Evolutionary conservation across 2,888 invertebrate species (phyloP).

Genomic region (Tribolium freemani): DNA sequence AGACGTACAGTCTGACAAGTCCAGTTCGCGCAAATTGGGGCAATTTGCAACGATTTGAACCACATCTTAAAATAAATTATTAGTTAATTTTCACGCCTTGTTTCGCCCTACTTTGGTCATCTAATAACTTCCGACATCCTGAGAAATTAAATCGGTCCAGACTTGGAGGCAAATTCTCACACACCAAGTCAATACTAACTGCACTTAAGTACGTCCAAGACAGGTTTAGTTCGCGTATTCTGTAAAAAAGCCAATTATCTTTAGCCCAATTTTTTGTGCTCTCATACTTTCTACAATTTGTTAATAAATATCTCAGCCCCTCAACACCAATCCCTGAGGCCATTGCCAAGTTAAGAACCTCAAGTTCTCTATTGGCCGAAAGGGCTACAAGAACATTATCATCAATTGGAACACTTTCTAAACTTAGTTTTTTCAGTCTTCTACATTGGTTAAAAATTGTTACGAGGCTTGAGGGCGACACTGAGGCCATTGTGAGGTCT

Average conservation of each 20-base stretch:
- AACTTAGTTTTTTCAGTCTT: conserved; percentile 83
- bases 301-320: conserved; percentile 75
- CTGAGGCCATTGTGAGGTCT: conserved; percentile 86
- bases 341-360: conserved; percentile 89
- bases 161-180: conserved; percentile 74
- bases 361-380: conserved; percentile 77
- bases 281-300: conserved; percentile 73
- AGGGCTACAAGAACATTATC: conserved; percentile 78
- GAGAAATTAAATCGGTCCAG: conserved; percentile 84
- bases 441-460: conserved; percentile 76
- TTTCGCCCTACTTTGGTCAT: conserved; percentile 78
- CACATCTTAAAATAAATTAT: conserved; percentile 74
- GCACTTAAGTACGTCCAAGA: conserved; percentile 83
- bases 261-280: background rate
- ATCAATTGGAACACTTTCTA: conserved; percentile 82
- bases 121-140: conserved; percentile 83
- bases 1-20: conserved; percentile 88
- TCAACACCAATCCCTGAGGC: conserved; percentile 78
- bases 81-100: background rate
- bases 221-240: conserved; percentile 81
- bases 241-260: conserved; percentile 62
- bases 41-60: conserved; percentile 76
- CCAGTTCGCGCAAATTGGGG: conserved; percentile 83
- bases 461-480: conserved; percentile 73
- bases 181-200: conserved; percentile 74